Evolutionary conservation across 2,797 vertebrate species (phyloP), one percentile per base, ranked within the genome.

Genomic region (Lerista edwardsae): DNA sequence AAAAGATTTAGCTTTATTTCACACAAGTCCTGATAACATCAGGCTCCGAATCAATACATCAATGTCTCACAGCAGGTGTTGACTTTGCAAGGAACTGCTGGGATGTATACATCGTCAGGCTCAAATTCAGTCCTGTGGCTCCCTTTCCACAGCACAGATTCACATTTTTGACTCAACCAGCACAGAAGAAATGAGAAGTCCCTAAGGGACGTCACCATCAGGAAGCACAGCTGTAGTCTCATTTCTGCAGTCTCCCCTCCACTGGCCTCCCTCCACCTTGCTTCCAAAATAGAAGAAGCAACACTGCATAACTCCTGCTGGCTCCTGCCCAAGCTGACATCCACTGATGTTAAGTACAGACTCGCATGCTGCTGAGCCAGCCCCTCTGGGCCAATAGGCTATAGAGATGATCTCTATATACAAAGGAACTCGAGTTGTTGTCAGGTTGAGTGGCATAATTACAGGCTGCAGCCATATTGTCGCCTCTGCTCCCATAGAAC

Each of bases 1-100:
- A 55, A 67, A 77, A 82, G 75, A 69, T 59, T 76, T 86, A 75
- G 64, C 78, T 79, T 82, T 36, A 72, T 83, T 83, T 79, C 47
- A 67, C 55, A 62, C 7, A 5, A 78, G 73, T 61, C 57, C 82
- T 47, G 55, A 62, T 77, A 81, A 36, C 79, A 69, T 76, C 34
- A 47, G 36, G 39, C 59, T 68, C 55, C 3, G 82, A 84, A 64
- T 39, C 69, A 21, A 47, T 74, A 69, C 44, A 82, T 82, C 55
- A 75, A 59, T 39, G 64, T 82, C 82, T 64, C 25, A 31, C 36
- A 34, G 69, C 59, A 80, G 76, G 79, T 78, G 76, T 69, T 31
- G 19, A 68, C 64, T 86, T 59, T 65, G 62, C 36, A 74, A 74
- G 59, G 29, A 39, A 31, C 31, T 75, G 67, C 68, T 25, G 51